phyloP scores from a whole-genome alignment of 2,113 vertebrate genomes.

The Embiotoca jacksoni region DNA sequence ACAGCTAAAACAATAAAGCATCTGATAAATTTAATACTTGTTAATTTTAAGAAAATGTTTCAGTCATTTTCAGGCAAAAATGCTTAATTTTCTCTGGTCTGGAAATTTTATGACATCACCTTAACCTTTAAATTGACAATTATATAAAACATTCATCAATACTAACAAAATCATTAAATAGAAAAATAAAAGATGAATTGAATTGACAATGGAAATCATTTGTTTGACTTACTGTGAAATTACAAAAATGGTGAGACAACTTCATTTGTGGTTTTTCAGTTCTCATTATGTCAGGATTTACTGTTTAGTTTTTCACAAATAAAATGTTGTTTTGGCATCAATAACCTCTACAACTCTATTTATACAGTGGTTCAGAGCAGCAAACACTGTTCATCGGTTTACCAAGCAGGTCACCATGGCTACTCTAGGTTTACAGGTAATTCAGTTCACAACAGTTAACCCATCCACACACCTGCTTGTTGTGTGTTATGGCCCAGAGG shows the following conservation, averaged over 20 bases:
- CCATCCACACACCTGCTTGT: constrained; percentile 84
- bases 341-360: neutral
- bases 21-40: no score
- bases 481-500: constrained; percentile 89
- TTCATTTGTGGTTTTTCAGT: neutral
- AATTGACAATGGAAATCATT: neutral
- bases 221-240: neutral
- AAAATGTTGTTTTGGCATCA: neutral
- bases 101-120: no score
- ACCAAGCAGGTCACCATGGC: neutral
- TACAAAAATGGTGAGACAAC: neutral
- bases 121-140: no score
- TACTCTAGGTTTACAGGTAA: neutral
- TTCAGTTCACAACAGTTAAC: neutral
- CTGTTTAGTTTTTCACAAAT: neutral
- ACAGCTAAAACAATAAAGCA: no score
- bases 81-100: no score
- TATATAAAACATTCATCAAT: neutral
- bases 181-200: neutral
- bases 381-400: neutral
- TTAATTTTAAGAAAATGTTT: no score
- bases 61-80: no score
- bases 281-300: neutral
- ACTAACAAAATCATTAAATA: neutral
- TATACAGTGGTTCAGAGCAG: neutral